These are phyloP conservation scores for Calephelis perditalis DNA, from an alignment of 2,888 invertebrate genomes.

Conservation along the genomic window DNA sequence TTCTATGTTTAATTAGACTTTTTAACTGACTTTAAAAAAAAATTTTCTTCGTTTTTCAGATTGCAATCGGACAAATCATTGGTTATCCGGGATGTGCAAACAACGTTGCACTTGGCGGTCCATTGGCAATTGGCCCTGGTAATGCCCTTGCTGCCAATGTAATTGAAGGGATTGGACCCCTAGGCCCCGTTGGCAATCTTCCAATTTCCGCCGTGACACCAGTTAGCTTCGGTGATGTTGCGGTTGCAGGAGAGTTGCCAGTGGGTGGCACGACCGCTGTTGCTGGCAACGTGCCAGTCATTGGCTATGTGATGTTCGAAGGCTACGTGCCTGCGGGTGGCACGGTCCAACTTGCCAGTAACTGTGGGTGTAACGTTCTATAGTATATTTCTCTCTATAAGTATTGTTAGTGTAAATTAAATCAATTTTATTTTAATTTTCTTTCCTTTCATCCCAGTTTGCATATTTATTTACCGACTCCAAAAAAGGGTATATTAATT, in stretches of 20 bases:
- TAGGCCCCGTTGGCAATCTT: constrained; percentile 27
- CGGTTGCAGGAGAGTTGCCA: constrained; percentile 51
- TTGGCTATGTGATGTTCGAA: constrained; percentile 64
- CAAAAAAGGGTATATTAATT: too few relatives aligned
- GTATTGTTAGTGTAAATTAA: constrained; percentile 25
- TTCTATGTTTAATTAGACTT: too few relatives aligned
- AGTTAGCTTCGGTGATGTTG: constrained; percentile 48
- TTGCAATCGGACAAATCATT: constrained; percentile 30
- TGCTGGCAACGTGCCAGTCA: constrained; percentile 56
- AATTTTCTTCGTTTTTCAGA: constrained; percentile 11
- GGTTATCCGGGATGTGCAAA: constrained; percentile 21
- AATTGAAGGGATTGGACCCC: constrained; percentile 19
- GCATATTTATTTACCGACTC: too few relatives aligned
- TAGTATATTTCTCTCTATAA: constrained; percentile 26
- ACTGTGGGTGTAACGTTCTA: constrained; percentile 39
- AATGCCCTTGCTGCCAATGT: constrained; percentile 26
- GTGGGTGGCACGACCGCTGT: constrained; percentile 53
- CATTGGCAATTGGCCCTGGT: constrained; percentile 23
- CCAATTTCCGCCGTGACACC: constrained; percentile 31
- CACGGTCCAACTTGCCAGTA: constrained; percentile 51
- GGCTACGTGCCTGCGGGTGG: constrained; percentile 60
- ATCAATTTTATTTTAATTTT: constrained; percentile 25
- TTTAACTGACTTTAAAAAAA: not conserved
- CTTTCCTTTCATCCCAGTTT: too few relatives aligned
- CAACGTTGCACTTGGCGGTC: constrained; percentile 15